These are phyloP conservation scores for Saiga tatarica DNA, from an alignment of 2,113 vertebrate species.

Conservation along the genomic window DNA sequence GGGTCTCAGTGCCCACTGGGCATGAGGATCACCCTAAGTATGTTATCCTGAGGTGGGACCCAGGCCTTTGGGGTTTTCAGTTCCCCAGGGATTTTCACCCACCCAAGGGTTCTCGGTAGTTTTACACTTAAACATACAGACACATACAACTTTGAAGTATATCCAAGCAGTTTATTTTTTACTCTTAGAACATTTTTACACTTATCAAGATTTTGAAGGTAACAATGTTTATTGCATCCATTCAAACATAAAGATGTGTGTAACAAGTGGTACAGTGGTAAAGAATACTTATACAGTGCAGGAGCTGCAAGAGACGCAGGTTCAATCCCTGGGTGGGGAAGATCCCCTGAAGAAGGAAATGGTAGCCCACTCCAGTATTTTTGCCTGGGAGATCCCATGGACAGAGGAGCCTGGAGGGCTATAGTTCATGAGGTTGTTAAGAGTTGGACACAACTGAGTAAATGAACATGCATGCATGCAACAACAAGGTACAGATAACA, in stretches of 20 bases:
- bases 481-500: neutral
- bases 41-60: neutral
- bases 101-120: neutral
- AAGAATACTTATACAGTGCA: neutral
- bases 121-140: neutral
- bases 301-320: too few relatives aligned
- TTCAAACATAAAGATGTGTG: neutral
- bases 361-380: neutral
- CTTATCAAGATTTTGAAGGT: neutral
- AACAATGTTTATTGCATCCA: neutral
- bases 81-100: neutral
- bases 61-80: neutral
- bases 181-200: neutral
- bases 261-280: neutral
- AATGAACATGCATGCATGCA: neutral
- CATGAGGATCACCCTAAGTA: neutral
- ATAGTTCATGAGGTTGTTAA: neutral
- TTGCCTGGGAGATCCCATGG: neutral
- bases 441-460: neutral
- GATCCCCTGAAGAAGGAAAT: neutral
- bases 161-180: neutral
- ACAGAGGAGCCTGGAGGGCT: neutral
- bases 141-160: neutral
- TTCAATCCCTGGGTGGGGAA: neutral
- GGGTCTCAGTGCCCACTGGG: neutral